Base-by-base conservation (phyloP, 2,113 vertebrate genomes). In the Passer domesticus region DNA sequence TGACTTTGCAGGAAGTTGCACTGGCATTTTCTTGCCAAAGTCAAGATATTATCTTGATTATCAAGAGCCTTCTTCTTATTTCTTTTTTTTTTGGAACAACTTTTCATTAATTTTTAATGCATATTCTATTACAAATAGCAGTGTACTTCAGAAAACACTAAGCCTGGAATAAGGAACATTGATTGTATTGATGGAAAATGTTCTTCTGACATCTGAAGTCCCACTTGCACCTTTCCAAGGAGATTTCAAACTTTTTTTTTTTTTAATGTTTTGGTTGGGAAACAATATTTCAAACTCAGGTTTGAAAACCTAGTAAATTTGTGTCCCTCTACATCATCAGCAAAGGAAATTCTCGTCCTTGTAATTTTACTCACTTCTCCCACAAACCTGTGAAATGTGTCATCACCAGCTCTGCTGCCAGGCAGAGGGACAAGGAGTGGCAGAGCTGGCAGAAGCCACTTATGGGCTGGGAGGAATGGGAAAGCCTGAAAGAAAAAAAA, bases 81-180 rank as follows among this genome's bases (percentile, higher is more conserved):
- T 4, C 1, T 10, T 9, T 10, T 49, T 5, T 33, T 33, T 50
- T 60, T 33, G 0, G 39, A 72, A 78, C 35, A 75, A 43, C 14
- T 66, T 83, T 83, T 64, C 82, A 94, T 96, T 83, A 90, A 95
- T 94, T 88, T 96, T 95, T 96, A 96, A 97, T 95, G 76, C 10
- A 46, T 73, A 49, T 85, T 89, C 87, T 87, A 62, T 92, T 89
- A 76, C 37, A 73, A 89, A 83, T 23, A 79, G 30, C 44, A 84
- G 41, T 41, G 44, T 33, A 30, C 33, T 46, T 88, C 87, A 72
- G 86, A 80, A 83, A 83, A 83, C 44, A 39, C 43, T 37, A 49
- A 85, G 50, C 27, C 58, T 84, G 39, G 37, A 73, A 53, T 24
- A 17, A 92, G 22, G 7, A 69, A 8, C 37, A 94, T 89, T 70